Percentiles rank a stretch among this genome's conserved stretches.
phyloP scores from a whole-genome alignment of 2,113 vertebrate species.

The Corydoras sp. region DNA sequence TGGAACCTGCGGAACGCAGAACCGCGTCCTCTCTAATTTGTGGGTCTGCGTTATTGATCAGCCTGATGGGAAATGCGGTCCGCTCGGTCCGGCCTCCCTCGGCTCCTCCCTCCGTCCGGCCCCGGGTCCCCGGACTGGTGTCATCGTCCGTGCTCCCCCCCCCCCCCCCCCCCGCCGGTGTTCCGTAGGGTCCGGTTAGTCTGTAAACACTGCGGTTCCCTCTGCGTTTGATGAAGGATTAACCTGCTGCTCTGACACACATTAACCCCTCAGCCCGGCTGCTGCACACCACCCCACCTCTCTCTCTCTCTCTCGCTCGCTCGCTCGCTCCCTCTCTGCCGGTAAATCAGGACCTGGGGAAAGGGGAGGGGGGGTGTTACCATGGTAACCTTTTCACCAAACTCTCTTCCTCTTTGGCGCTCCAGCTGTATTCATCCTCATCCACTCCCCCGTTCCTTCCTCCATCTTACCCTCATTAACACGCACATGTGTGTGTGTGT shows the following conservation, averaged over 20 bases:
- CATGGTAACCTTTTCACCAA: no score
- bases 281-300: background rate
- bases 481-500: no score
- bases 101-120: background rate
- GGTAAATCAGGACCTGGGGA: no score
- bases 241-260: conserved; percentile 56
- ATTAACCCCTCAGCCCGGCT: conserved; percentile 58
- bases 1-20: no score
- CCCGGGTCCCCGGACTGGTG: background rate
- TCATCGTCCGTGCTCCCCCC: background rate
- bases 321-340: no score
- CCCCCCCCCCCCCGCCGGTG: conserved; percentile 18
- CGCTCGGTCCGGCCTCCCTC: background rate
- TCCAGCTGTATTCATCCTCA: no score
- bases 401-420: no score
- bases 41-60: background rate
- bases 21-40: background rate
- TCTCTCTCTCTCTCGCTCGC: background rate
- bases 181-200: conserved; percentile 36
- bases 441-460: no score
- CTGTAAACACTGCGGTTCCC: conserved; percentile 52
- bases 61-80: conserved; percentile 23
- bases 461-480: no score
- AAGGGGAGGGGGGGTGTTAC: no score
- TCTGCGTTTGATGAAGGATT: conserved; percentile 58